Evolutionary conservation across 2,888 invertebrate genomes (phyloP).

Genomic region (Myopa testacea): DNA sequence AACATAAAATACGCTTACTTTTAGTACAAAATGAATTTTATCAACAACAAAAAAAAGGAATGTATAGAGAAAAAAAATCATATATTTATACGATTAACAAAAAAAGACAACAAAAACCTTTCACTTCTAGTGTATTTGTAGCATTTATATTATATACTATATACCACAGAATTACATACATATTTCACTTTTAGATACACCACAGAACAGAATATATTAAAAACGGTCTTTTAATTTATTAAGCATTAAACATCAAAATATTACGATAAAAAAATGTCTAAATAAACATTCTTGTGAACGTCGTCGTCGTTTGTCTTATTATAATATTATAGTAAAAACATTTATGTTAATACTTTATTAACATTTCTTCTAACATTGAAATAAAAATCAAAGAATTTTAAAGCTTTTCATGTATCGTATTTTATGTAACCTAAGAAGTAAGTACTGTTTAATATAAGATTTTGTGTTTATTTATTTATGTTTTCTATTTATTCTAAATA

Average conservation of each 20-base stretch:
- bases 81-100: background rate
- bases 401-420: slow-evolving; percentile 13
- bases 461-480: background rate
- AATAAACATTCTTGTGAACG: slow-evolving; percentile 8
- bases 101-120: background rate
- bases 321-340: slow-evolving; percentile 19
- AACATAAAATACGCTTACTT: slow-evolving; percentile 57
- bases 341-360: background rate
- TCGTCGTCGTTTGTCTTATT: slow-evolving; percentile 27
- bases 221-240: background rate
- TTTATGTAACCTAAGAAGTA: slow-evolving; percentile 1
- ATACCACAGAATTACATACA: background rate
- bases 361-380: background rate
- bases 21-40: slow-evolving; percentile 56
- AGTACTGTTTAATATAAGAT: background rate
- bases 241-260: background rate
- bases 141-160: slow-evolving; percentile 17
- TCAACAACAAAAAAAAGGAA: slow-evolving; percentile 22
- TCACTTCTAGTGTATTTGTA: slow-evolving; percentile 17
- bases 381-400: background rate
- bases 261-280: slow-evolving; percentile 4
- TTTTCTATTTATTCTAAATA: background rate
- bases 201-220: background rate
- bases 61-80: slow-evolving; percentile 2
- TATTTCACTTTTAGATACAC: slow-evolving; percentile 22